These are phyloP conservation scores for Anthoptus insignis DNA, from an alignment of 2,888 invertebrate species.

Conservation along the genomic window DNA sequence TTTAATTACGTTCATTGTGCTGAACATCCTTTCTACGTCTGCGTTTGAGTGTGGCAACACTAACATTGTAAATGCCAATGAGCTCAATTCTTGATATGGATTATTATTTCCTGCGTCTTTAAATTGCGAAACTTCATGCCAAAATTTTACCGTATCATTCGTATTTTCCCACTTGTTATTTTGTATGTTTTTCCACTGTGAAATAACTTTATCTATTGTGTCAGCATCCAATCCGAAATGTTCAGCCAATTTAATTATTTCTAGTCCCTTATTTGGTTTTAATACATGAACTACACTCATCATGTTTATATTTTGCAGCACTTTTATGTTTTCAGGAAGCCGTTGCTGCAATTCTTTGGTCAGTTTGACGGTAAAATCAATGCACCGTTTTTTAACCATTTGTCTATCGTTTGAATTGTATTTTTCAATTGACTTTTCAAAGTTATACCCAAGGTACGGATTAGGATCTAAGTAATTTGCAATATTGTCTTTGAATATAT, in stretches of 20 bases:
- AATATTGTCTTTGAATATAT: no score
- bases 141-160: neutral
- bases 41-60: slow-evolving; percentile 41
- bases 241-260: neutral
- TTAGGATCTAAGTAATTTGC: no score
- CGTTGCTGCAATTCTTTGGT: slow-evolving; percentile 38
- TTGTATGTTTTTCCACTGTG: slow-evolving; percentile 28
- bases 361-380: slow-evolving; percentile 37
- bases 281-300: neutral
- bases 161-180: slow-evolving; percentile 11
- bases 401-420: no score
- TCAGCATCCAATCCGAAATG: neutral
- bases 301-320: neutral
- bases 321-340: slow-evolving; percentile 29
- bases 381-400: slow-evolving; percentile 27
- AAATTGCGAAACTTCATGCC: neutral
- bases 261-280: neutral
- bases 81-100: slow-evolving; percentile 25
- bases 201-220: slow-evolving; percentile 27
- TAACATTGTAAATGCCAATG: slow-evolving; percentile 30
- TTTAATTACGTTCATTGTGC: slow-evolving; percentile 34
- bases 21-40: slow-evolving; percentile 32
- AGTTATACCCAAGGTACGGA: no score
- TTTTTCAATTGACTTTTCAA: no score
- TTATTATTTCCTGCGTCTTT: slow-evolving; percentile 28